phyloP scores from a whole-genome alignment of 1,140 invertebrate genomes.

The Ceratoteleas bidentatus region DNA sequence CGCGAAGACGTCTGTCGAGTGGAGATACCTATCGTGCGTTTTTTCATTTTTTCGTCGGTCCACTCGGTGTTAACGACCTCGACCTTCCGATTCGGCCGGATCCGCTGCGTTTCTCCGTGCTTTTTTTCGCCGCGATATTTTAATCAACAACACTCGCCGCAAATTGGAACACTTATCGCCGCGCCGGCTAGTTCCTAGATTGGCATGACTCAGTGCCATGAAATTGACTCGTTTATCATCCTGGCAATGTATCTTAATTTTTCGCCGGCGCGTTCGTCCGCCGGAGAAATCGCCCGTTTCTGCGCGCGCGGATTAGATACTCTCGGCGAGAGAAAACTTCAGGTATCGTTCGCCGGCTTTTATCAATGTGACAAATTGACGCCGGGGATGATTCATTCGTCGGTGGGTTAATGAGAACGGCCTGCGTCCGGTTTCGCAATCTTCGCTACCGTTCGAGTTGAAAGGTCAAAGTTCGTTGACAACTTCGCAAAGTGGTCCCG shows the following conservation, averaged over 20 bases:
- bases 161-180: conserved; percentile 36
- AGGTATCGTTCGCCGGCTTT: conserved; percentile 12
- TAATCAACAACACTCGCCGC: conserved; percentile 9
- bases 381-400: conserved; percentile 8
- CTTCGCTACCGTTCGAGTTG: conserved; percentile 1
- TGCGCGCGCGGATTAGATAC: conserved; percentile 45
- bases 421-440: conserved; percentile 14
- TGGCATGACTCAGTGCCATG: conserved; percentile 25
- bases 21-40: conserved; percentile 61
- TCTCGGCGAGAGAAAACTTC: conserved; percentile 20
- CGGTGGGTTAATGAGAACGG: conserved; percentile 6
- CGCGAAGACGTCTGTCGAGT: conserved; percentile 22
- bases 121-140: conserved; percentile 6
- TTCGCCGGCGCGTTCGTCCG: conserved; percentile 33
- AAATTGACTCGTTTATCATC: conserved; percentile 51
- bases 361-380: conserved; percentile 37
- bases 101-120: background rate
- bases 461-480: too few species aligned
- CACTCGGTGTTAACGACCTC: conserved; percentile 52
- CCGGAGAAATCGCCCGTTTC: conserved; percentile 43
- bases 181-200: conserved; percentile 23
- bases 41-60: conserved; percentile 48
- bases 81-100: conserved; percentile 50
- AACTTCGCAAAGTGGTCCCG: too few species aligned
- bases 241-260: conserved; percentile 43